These are phyloP conservation scores for Sycobia sp. DNA, from an alignment of 1,140 invertebrate genomes.

Conservation along the genomic window DNA sequence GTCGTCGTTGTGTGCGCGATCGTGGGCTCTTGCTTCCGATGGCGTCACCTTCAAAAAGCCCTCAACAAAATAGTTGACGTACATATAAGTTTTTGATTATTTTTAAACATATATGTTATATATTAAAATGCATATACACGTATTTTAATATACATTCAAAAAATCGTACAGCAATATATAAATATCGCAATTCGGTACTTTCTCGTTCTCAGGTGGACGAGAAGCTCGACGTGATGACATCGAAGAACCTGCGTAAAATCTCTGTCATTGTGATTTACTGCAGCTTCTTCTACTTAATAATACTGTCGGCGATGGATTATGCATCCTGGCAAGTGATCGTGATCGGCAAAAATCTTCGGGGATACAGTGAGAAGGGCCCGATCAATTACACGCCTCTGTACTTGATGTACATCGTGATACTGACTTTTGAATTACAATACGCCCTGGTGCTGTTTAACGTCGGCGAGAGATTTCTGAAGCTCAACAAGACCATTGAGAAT, in stretches of 20 bases:
- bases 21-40: slow-evolving; percentile 46
- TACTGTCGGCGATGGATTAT: slow-evolving; percentile 47
- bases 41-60: slow-evolving; percentile 47
- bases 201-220: slow-evolving; percentile 47
- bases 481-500: slow-evolving; percentile 50
- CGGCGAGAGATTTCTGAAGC: slow-evolving; percentile 47
- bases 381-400: slow-evolving; percentile 57
- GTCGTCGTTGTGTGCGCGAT: slow-evolving; percentile 42
- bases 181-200: too few relatives aligned
- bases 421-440: slow-evolving; percentile 53
- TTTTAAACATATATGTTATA: too few relatives aligned
- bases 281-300: slow-evolving; percentile 40
- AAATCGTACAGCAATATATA: too few relatives aligned
- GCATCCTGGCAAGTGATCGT: slow-evolving; percentile 46
- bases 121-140: too few relatives aligned
- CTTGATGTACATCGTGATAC: slow-evolving; percentile 53
- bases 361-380: slow-evolving; percentile 45
- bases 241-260: slow-evolving; percentile 42
- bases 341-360: slow-evolving; percentile 37
- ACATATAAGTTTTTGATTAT: too few relatives aligned
- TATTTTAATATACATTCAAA: too few relatives aligned
- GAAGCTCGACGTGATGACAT: slow-evolving; percentile 39
- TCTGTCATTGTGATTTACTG: slow-evolving; percentile 38
- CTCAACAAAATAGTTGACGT: slow-evolving; percentile 38
- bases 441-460: slow-evolving; percentile 51